These are phyloP conservation scores for Heloderma charlesbogerti DNA, from an alignment of 2,113 vertebrate genomes.

Conservation along the genomic window DNA sequence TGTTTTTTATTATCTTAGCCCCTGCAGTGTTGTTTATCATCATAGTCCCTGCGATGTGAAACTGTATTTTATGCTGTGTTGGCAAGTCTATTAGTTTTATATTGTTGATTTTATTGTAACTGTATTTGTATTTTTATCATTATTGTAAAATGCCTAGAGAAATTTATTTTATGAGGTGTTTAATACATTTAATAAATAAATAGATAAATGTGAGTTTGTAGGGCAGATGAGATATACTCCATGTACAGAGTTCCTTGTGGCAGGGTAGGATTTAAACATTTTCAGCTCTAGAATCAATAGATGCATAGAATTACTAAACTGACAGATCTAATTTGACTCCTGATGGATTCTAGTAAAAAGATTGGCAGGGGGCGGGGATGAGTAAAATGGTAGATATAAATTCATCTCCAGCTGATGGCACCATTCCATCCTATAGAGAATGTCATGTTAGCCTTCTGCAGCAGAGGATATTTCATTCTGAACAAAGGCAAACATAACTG, in stretches of 20 bases:
- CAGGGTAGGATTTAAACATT: background rate
- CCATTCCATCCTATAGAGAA: background rate
- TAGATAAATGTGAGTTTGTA: background rate
- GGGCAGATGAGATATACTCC: background rate
- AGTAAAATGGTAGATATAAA: background rate
- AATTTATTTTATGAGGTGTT: too few species aligned
- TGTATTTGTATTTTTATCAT: too few species aligned
- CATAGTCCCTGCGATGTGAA: too few species aligned
- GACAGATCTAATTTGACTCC: background rate
- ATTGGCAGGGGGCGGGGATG: background rate
- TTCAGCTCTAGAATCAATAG: background rate
- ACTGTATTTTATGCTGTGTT: too few species aligned
- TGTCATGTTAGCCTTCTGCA: background rate
- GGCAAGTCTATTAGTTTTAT: too few species aligned
- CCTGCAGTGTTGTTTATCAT: too few species aligned
- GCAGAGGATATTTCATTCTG: background rate
- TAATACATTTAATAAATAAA: too few species aligned
- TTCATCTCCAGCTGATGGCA: background rate
- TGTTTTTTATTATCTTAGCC: too few species aligned
- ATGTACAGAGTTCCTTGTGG: too few species aligned
- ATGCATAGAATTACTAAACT: fast-evolving
- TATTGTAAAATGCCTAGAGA: too few species aligned
- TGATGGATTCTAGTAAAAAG: background rate
- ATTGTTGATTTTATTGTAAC: too few species aligned
- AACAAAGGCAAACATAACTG: background rate